Evolutionary conservation across 2,113 vertebrate genomes (phyloP), one percentile per base, ranked within the genome.

Genomic region (Emydura subglobosa): DNA sequence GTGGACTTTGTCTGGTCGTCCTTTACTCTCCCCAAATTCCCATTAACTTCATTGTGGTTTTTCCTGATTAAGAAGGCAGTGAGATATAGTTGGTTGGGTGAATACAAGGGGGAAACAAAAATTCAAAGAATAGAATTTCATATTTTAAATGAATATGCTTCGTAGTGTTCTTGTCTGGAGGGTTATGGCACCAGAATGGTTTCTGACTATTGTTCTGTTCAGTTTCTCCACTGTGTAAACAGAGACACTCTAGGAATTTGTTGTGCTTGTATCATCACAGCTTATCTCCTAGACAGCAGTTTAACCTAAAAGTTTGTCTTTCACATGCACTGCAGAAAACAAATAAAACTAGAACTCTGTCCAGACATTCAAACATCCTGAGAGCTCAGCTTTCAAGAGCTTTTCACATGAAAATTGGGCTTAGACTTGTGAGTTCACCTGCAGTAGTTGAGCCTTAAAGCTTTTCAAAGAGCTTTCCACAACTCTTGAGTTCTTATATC

Each of bases 271-370:
- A 87, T 83, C 87, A 83, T 81, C 83, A 72, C 54, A 84, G 85
- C 55, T 93, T 89, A 85, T 89, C 78, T 89, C 87, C 61, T 83
- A 89, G 34, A 89, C 53, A 76, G 47, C 47, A 54, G 54, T 76
- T 86, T 86, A 76, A 80, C 53, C 82, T 59, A 93, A 86, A 93
- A 92, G 59, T 83, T 82, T 6, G 78, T 89, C 61, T 89, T 85
- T 81, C 76, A 84, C 86, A 61, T n/a, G 84, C 12, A 61, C 61
- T 53, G 78, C 29, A 31, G 82, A 86, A 86, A 89, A 88, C 80
- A 85, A 92, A 82, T 86, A 91, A 88, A 92, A 92, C 14, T 65
- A 89, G 78, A 89, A 79, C 72, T 86, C 68, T 80, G 84, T 87
- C 72, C 65, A 83, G 65, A 83, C 57, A 87, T 79, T 87, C 86